Conservation (phyloP, 1,140 invertebrate genomes). For the Gonatopus flavifemur region DNA sequence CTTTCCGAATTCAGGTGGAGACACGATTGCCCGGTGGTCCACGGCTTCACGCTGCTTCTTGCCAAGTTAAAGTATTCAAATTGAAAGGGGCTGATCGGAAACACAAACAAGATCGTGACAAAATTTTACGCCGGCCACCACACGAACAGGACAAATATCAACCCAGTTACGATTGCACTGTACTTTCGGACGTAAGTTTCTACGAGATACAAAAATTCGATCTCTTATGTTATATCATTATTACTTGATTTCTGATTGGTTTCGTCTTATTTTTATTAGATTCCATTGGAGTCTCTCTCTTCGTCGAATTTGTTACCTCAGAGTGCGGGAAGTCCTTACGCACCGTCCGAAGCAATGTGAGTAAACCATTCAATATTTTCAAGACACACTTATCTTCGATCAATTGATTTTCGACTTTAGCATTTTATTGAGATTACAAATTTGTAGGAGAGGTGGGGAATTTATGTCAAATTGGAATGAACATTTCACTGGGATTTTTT, state of each 20-base stretch:
- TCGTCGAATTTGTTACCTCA: constrained; percentile 34
- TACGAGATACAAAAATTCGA: too few relatives aligned
- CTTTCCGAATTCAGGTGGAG: constrained; percentile 93
- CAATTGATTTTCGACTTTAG: too few relatives aligned
- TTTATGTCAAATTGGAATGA: too few relatives aligned
- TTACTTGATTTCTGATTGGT: too few relatives aligned
- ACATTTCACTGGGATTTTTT: too few relatives aligned
- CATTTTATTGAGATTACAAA: too few relatives aligned
- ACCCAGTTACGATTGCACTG: constrained; percentile 93
- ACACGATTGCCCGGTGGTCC: constrained; percentile 58
- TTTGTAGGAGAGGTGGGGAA: too few relatives aligned
- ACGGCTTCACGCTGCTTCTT: constrained; percentile 87
- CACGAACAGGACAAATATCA: constrained; percentile 93
- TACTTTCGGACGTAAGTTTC: constrained; percentile 78
- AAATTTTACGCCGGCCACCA: constrained; percentile 83
- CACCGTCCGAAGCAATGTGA: constrained; percentile 44
- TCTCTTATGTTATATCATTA: too few relatives aligned
- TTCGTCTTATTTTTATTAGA: constrained; percentile 39
- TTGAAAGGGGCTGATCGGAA: constrained; percentile 96
- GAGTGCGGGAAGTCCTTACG: constrained; percentile 42
- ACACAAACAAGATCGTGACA: constrained; percentile 95
- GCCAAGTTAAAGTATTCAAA: constrained; percentile 92
- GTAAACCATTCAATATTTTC: too few relatives aligned
- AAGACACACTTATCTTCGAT: too few relatives aligned
- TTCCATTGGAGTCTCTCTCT: constrained; percentile 52